phyloP scores from a whole-genome alignment of 1,140 invertebrate species.

The Megalopta genalis region DNA sequence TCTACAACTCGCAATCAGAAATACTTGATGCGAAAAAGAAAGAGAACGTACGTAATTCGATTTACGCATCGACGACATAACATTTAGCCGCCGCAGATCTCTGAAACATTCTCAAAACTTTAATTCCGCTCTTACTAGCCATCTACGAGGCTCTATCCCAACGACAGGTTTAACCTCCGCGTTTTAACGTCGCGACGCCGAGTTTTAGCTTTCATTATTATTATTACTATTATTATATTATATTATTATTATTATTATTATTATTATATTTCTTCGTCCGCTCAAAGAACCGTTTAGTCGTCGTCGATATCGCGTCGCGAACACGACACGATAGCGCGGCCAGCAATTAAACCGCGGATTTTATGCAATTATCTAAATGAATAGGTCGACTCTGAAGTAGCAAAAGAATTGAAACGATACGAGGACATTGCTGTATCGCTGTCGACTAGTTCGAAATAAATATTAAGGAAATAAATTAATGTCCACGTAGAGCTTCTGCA shows the following conservation, averaged over 20 bases:
- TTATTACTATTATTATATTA: not conserved
- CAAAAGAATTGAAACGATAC: too few species aligned
- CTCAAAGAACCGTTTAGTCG: too few species aligned
- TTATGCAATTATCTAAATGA: too few species aligned
- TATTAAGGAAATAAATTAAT: too few species aligned
- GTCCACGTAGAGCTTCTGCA: too few species aligned
- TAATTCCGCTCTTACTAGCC: slow-evolving; percentile 37
- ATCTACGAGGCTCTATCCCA: not conserved
- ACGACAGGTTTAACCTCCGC: not conserved
- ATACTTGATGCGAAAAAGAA: slow-evolving; percentile 37
- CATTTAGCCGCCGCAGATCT: slow-evolving; percentile 44
- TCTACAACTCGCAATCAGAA: slow-evolving; percentile 37
- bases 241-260: not conserved
- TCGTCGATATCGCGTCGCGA: too few species aligned
- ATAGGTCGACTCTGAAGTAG: too few species aligned
- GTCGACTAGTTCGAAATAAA: too few species aligned
- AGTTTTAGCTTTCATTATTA: too few species aligned
- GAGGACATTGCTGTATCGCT: too few species aligned
- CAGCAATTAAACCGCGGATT: too few species aligned
- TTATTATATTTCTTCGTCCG: not conserved
- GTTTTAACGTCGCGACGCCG: not conserved
- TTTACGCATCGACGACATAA: slow-evolving; percentile 42
- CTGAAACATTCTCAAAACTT: slow-evolving; percentile 66
- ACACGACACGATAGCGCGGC: not conserved
- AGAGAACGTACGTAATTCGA: slow-evolving; percentile 35